These are phyloP conservation scores for Oreochromis aureus DNA, from an alignment of 2,113 vertebrate genomes.

Conservation along the genomic window DNA sequence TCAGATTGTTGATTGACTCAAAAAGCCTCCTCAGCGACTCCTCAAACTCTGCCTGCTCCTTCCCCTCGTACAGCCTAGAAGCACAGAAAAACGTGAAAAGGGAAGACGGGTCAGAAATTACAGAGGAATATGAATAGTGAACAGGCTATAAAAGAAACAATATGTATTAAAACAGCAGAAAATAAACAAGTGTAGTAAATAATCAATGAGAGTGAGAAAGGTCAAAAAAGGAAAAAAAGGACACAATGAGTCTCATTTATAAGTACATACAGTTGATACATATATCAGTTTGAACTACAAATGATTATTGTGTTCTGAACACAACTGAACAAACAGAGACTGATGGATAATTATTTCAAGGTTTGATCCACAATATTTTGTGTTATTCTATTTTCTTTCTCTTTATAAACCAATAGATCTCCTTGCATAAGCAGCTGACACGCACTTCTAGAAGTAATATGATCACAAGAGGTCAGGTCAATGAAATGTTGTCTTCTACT, in stretches of 20 bases:
- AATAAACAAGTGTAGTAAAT: background rate
- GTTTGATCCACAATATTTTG: background rate
- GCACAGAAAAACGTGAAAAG: background rate
- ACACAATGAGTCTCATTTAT: background rate
- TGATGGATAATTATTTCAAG: background rate
- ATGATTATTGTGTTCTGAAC: background rate
- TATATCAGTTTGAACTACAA: background rate
- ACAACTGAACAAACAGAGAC: background rate
- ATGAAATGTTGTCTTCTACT: background rate
- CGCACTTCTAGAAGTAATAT: background rate
- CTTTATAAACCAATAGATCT: background rate
- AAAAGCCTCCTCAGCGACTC: slow-evolving; percentile 91
- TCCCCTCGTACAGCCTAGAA: slow-evolving; percentile 89
- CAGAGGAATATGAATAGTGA: background rate
- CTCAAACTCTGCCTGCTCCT: slow-evolving; percentile 94
- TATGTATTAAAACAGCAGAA: background rate
- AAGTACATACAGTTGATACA: background rate
- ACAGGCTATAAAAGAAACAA: background rate
- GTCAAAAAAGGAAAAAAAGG: background rate
- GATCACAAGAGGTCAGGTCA: background rate
- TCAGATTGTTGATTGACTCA: slow-evolving; percentile 95
- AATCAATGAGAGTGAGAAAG: background rate
- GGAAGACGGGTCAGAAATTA: background rate
- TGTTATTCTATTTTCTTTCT: background rate
- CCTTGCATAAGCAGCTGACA: background rate